Evolutionary conservation across 1,140 invertebrate genomes (phyloP).

Genomic region (Leptoteleia sp.): DNA sequence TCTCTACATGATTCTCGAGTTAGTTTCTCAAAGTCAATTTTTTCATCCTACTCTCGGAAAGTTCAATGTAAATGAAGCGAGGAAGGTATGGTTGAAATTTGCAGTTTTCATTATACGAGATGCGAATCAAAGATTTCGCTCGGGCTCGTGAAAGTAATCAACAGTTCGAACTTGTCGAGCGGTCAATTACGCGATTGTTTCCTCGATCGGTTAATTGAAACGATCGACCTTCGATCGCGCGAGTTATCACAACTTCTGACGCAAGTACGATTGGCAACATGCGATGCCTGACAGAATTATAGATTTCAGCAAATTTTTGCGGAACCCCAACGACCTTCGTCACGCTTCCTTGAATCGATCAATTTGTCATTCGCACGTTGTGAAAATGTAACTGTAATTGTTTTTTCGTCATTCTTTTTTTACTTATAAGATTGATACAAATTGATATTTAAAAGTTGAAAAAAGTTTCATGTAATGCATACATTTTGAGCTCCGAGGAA

Average conservation of each 20-base stretch:
- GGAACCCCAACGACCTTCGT: conserved; percentile 30
- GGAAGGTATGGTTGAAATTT: background rate
- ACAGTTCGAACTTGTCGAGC: conserved; percentile 35
- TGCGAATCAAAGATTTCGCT: conserved; percentile 12
- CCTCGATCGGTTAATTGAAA: conserved; percentile 65
- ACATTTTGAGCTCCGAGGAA: too few relatives aligned
- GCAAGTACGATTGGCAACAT: conserved; percentile 38
- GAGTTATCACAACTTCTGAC: conserved; percentile 56
- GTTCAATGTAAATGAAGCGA: conserved; percentile 7
- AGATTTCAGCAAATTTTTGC: conserved; percentile 33
- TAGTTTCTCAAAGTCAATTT: conserved; percentile 28
- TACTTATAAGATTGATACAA: too few relatives aligned
- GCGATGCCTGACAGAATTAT: conserved; percentile 36
- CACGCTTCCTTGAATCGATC: conserved; percentile 11
- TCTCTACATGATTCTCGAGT: conserved; percentile 30
- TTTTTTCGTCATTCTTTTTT: too few relatives aligned
- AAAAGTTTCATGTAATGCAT: too few relatives aligned
- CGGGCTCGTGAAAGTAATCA: conserved; percentile 47
- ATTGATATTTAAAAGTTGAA: background rate
- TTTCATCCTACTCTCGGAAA: too few relatives aligned
- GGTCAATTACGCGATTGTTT: conserved; percentile 63
- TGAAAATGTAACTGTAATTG: conserved; percentile 28
- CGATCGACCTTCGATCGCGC: conserved; percentile 55
- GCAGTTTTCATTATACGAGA: conserved; percentile 5
- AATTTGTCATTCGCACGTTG: conserved; percentile 29